Evolutionary conservation across 2,797 vertebrate species (phyloP).

Genomic region (Gambelia wislizenii): DNA sequence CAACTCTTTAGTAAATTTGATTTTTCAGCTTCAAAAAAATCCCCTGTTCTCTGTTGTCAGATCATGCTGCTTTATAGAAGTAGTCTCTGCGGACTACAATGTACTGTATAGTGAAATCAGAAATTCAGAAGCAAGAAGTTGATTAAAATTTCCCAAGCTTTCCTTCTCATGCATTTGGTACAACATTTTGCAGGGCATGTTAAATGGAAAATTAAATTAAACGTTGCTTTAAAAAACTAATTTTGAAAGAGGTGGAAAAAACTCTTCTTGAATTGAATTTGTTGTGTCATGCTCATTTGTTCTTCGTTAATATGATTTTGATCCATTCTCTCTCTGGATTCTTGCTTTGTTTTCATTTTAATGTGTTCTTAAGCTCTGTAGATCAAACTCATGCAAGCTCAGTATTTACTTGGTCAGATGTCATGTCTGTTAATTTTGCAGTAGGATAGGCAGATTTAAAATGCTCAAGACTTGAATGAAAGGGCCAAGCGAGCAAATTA

Average conservation of each 20-base stretch:
- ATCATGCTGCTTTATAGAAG: conserved; percentile 22
- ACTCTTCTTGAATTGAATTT: not conserved
- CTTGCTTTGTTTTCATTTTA: not conserved
- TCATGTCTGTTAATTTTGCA: conserved; percentile 9
- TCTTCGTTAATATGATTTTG: conserved; percentile 34
- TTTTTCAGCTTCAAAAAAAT: conserved; percentile 56
- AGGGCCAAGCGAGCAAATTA: conserved; percentile 28
- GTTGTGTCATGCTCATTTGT: conserved; percentile 21
- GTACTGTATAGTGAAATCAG: conserved; percentile 20
- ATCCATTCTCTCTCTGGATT: conserved; percentile 27
- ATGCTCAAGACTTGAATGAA: conserved; percentile 38
- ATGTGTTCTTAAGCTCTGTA: not conserved
- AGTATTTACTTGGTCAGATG: conserved; percentile 33
- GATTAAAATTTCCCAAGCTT: conserved; percentile 27
- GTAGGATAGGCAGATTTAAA: conserved; percentile 28
- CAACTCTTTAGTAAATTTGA: conserved; percentile 39
- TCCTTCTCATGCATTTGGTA: conserved; percentile 35
- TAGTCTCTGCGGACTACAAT: conserved; percentile 28
- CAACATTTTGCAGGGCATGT: conserved; percentile 36
- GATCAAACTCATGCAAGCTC: conserved; percentile 19
- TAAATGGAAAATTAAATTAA: conserved; percentile 41
- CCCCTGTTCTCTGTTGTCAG: conserved; percentile 37
- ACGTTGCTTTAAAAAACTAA: conserved; percentile 28
- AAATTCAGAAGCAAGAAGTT: conserved; percentile 41
- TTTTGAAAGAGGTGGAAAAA: conserved; percentile 22